Conservation (phyloP, 2,888 invertebrate genomes). For the Athrips mouffetella region DNA sequence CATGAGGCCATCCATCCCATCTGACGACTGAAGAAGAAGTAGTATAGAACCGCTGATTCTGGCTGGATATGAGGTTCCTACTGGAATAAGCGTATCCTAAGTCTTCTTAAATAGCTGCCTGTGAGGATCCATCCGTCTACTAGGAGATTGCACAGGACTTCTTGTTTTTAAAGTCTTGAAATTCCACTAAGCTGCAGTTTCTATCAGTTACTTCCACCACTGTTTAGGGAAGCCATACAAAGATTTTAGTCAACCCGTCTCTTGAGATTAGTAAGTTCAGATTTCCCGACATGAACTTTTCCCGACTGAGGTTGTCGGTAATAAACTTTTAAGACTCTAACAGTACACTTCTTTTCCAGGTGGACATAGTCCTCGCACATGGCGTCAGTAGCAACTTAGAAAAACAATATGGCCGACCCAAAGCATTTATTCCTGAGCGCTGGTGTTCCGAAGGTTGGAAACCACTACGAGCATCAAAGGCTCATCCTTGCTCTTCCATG, state of each 20-base stretch:
- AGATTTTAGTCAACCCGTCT: no score
- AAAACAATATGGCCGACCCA: slow-evolving; percentile 58
- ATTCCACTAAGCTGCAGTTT: no score
- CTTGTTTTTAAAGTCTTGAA: no score
- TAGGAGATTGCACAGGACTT: no score
- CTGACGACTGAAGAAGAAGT: slow-evolving; percentile 61
- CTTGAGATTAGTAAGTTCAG: no score
- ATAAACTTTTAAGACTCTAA: no score
- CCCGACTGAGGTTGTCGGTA: no score
- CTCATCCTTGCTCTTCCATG: slow-evolving; percentile 54
- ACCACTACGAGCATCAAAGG: slow-evolving; percentile 53
- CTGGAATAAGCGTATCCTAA: slow-evolving; percentile 52
- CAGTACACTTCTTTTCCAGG: slow-evolving; percentile 40
- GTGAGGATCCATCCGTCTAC: slow-evolving; percentile 62
- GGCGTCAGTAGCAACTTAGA: slow-evolving; percentile 61
- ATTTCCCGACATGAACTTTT: no score
- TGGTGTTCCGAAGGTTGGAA: slow-evolving; percentile 60
- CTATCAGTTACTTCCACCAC: no score
- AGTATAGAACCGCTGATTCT: slow-evolving; percentile 46
- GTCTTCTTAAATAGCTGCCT: slow-evolving; percentile 52
- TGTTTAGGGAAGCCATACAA: no score
- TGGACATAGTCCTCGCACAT: slow-evolving; percentile 68
- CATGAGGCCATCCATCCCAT: slow-evolving; percentile 58
- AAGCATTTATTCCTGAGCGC: slow-evolving; percentile 63
- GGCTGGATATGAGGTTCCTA: slow-evolving; percentile 61